Percentiles rank a stretch among this genome's conserved stretches.
Conservation (phyloP, 1,140 invertebrate species). For the Bombus affinis region DNA sequence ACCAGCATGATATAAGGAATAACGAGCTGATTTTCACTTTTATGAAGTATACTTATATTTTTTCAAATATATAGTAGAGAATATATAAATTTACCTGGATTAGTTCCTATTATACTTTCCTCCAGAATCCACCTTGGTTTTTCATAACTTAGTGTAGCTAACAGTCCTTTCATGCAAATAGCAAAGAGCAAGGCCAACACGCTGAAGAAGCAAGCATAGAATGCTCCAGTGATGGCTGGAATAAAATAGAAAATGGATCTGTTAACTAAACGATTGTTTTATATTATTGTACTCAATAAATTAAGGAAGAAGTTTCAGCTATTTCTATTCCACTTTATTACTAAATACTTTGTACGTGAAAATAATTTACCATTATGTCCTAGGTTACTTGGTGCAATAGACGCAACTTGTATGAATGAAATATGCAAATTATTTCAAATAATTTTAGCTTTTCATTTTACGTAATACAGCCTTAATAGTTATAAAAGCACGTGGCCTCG, state of each 20-base stretch:
- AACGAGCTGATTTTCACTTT: background rate
- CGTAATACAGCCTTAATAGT: background rate
- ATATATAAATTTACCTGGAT: constrained; percentile 87
- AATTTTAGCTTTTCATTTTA: background rate
- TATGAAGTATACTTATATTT: background rate
- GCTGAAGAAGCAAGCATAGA: constrained; percentile 94
- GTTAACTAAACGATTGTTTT: background rate
- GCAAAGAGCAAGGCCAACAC: constrained; percentile 90
- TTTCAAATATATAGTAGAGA: background rate
- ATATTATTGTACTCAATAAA: background rate
- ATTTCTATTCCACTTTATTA: background rate
- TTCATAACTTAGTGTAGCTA: constrained; percentile 87
- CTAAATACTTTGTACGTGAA: background rate
- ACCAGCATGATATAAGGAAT: background rate
- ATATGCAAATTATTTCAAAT: background rate
- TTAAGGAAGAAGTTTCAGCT: background rate
- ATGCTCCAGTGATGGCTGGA: constrained; percentile 89
- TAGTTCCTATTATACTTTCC: constrained; percentile 91
- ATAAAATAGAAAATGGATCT: constrained; percentile 53
- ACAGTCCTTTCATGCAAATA: constrained; percentile 91
- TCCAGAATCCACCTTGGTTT: constrained; percentile 89
- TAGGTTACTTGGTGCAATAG: too few relatives aligned
- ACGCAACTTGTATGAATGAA: background rate
- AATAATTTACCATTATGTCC: too few relatives aligned
- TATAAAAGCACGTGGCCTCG: constrained; percentile 13